Conservation (phyloP, 2,113 vertebrate genomes). For the Mormyrus lacerda region DNA sequence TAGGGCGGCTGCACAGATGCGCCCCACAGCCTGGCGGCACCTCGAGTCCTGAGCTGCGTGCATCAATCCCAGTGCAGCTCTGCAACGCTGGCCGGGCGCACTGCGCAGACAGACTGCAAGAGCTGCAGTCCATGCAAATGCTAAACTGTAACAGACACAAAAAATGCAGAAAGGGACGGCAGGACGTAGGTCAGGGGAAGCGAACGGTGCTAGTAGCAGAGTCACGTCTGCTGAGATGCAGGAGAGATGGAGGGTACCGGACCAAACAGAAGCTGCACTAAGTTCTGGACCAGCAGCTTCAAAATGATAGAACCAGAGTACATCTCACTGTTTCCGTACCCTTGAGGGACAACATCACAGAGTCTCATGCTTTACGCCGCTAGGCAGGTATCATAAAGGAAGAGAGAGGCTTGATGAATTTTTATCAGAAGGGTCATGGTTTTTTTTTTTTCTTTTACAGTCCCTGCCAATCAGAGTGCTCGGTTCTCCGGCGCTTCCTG, state of each 20-base stretch:
- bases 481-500: not conserved
- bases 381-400: not conserved
- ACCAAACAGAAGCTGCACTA: constrained; percentile 4
- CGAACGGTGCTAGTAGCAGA: not conserved
- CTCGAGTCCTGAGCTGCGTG: not conserved
- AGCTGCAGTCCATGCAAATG: not conserved
- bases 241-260: not conserved
- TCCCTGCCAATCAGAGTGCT: not conserved
- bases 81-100: not conserved
- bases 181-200: not conserved
- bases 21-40: not conserved
- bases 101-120: not conserved
- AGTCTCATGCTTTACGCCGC: not conserved
- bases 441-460: not conserved
- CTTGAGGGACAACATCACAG: not conserved
- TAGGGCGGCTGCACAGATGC: not conserved
- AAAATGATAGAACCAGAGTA: not conserved
- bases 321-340: not conserved
- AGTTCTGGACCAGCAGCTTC: not conserved
- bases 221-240: not conserved
- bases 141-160: not conserved
- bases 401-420: not conserved
- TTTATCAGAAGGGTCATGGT: not conserved
- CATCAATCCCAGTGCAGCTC: not conserved
- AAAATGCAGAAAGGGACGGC: not conserved